phyloP scores from a whole-genome alignment of 2,888 invertebrate species.

The Ashinkailepas kermadecensis region DNA sequence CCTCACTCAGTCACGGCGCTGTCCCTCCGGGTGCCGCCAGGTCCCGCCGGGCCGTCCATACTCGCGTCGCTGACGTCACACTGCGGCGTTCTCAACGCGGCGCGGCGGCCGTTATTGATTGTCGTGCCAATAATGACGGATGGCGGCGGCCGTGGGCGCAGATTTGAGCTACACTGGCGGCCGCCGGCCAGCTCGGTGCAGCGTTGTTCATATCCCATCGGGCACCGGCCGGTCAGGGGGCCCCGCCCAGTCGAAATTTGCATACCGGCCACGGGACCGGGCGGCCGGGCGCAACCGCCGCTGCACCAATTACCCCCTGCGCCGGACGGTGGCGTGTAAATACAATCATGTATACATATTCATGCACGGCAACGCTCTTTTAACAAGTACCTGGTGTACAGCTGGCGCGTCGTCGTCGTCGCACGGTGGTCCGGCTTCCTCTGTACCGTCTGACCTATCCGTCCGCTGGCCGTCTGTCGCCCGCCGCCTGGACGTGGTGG shows the following conservation, averaged over 20 bases:
- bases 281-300: background rate
- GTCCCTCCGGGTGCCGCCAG: too few species aligned
- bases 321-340: background rate
- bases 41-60: too few species aligned
- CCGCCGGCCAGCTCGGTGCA: background rate
- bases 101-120: background rate
- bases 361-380: background rate
- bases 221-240: background rate
- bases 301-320: background rate
- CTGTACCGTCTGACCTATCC: too few species aligned
- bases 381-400: background rate
- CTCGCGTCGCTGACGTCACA: background rate
- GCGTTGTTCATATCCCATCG: background rate
- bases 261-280: background rate
- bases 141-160: background rate
- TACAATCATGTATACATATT: background rate
- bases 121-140: conserved; percentile 5
- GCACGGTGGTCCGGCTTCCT: too few species aligned
- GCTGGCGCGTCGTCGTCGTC: background rate
- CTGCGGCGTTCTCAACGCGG: background rate
- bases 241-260: background rate
- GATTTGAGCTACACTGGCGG: conserved; percentile 16
- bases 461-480: too few species aligned
- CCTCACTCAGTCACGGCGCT: too few species aligned
- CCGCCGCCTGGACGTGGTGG: too few species aligned